Evolutionary conservation across 2,888 invertebrate genomes (phyloP).

Genomic region (Hyppa rectilinea): DNA sequence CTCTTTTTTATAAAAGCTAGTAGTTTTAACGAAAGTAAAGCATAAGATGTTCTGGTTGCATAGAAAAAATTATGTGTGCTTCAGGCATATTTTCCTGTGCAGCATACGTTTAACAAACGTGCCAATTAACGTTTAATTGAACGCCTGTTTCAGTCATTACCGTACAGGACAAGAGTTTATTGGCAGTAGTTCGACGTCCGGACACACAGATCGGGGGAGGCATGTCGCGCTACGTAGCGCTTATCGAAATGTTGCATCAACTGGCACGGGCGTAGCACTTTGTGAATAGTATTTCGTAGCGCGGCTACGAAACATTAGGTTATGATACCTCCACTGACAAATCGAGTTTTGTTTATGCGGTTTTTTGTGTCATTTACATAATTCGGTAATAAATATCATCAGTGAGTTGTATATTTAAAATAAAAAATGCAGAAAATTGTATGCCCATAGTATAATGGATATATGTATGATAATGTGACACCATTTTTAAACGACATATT

Average conservation of each 20-base stretch:
- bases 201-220: constrained; percentile 68
- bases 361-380: constrained; percentile 7
- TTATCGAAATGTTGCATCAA: constrained; percentile 63
- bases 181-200: constrained; percentile 75
- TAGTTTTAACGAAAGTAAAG: constrained; percentile 7
- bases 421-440: neutral
- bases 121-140: constrained; percentile 87
- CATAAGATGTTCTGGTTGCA: neutral
- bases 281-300: constrained; percentile 50
- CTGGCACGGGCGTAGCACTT: constrained; percentile 68
- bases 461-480: constrained; percentile 34
- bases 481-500: constrained; percentile 63
- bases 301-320: constrained; percentile 39
- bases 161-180: constrained; percentile 84
- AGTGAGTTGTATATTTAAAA: neutral
- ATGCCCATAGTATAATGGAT: constrained; percentile 19
- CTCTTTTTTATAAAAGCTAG: constrained; percentile 16
- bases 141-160: constrained; percentile 86
- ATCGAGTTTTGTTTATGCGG: constrained; percentile 18
- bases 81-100: constrained; percentile 70
- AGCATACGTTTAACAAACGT: constrained; percentile 78
- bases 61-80: constrained; percentile 52
- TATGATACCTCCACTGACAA: constrained; percentile 3
- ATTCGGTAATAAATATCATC: neutral
- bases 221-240: constrained; percentile 64